Evolutionary conservation across 2,888 invertebrate species (phyloP).

Genomic region (Ophion slaviceki): DNA sequence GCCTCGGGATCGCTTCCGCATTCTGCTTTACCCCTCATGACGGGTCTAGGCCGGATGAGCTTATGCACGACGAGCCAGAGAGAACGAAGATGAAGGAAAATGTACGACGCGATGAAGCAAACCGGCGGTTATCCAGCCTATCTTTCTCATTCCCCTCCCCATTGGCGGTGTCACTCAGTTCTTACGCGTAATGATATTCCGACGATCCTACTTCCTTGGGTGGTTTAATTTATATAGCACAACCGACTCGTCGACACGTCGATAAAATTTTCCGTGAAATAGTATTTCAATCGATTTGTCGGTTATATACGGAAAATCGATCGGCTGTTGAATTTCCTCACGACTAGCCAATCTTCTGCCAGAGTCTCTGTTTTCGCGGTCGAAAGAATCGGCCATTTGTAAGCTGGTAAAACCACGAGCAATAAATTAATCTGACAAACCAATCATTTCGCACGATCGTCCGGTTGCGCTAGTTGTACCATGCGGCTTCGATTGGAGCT

Average conservation of each 20-base stretch:
- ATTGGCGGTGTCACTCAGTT: background rate
- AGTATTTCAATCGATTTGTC: constrained; percentile 45
- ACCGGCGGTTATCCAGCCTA: background rate
- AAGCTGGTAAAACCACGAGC: constrained; percentile 36
- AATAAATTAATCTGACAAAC: constrained; percentile 55
- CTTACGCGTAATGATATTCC: background rate
- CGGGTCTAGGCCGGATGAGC: constrained; percentile 52
- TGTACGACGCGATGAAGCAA: constrained; percentile 16
- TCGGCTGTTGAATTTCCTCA: constrained; percentile 16
- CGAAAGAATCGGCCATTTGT: constrained; percentile 52
- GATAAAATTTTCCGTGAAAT: constrained; percentile 40
- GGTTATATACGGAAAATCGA: constrained; percentile 31
- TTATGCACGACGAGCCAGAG: constrained; percentile 23
- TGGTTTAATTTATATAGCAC: constrained; percentile 12
- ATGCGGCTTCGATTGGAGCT: constrained; percentile 55
- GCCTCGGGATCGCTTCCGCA: constrained; percentile 72
- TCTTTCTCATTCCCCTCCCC: background rate
- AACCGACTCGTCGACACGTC: constrained; percentile 8
- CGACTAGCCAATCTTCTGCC: background rate
- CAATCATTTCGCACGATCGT: constrained; percentile 59
- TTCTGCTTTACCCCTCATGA: constrained; percentile 60
- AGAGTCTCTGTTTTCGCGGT: constrained; percentile 31
- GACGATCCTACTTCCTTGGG: background rate
- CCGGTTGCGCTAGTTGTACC: constrained; percentile 45
- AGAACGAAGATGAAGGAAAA: constrained; percentile 17